These are phyloP conservation scores for Rutpela maculata DNA, from an alignment of 2,888 invertebrate genomes.

Conservation along the genomic window DNA sequence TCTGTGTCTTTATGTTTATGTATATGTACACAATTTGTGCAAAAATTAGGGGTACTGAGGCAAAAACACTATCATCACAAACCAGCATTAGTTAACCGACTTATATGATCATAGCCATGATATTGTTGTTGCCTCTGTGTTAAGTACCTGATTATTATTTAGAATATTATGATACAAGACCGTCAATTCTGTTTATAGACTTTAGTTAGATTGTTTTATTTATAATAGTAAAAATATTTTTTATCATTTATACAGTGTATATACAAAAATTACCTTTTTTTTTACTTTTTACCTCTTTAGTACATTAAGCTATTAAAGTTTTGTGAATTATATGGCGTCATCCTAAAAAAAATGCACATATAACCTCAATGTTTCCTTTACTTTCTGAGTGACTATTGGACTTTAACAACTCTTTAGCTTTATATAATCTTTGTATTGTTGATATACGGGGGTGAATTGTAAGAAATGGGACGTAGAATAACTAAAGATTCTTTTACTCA, in stretches of 20 bases:
- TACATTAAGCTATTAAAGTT: conserved; percentile 9
- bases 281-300: conserved; percentile 41
- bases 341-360: conserved; percentile 11
- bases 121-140: conserved; percentile 59
- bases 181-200: conserved; percentile 47
- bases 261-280: conserved; percentile 41
- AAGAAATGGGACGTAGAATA: too few species aligned
- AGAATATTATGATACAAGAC: conserved; percentile 46
- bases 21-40: conserved; percentile 54
- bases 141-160: conserved; percentile 65
- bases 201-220: conserved; percentile 54
- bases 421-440: too few species aligned
- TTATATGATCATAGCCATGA: conserved; percentile 25
- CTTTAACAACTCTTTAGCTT: too few species aligned
- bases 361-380: too few species aligned
- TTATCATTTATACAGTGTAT: conserved; percentile 44
- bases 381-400: too few species aligned
- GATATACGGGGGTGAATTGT: too few species aligned
- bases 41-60: conserved; percentile 63
- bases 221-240: conserved; percentile 55
- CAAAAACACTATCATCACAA: conserved; percentile 49
- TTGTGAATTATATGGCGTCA: conserved; percentile 25
- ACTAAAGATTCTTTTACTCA: too few species aligned
- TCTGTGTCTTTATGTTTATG: conserved; percentile 62
- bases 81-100: not conserved